Evolutionary conservation across 2,888 invertebrate species (phyloP), one percentile per base, ranked within the genome.

Genomic region (Idaea biselata): DNA sequence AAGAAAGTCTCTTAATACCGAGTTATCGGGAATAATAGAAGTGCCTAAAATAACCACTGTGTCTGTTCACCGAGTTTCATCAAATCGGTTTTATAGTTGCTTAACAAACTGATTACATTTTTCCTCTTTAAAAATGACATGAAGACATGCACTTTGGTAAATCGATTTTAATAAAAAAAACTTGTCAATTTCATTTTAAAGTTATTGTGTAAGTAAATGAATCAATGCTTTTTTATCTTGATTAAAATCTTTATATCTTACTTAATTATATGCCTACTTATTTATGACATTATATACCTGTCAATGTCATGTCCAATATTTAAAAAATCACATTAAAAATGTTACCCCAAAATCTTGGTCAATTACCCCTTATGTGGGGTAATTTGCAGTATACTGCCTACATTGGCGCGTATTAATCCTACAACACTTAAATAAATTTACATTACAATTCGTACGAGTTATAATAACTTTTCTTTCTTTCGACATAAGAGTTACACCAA

Each of bases 331-430:
- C 82, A 84, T 87, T 82, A 82, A 77, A 68, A 75, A 69, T 73
- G 73, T 74, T 75, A 77, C 77, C 78, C 84, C 80, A 75, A 86
- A 84, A 86, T 87, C 83, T 83, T 79, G 75, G 70, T 78, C 83
- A 87, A 89, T 91, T 90, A 89, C 87, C 83, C 78, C 80, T 86
- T 84, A 87, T 84, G 81, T 79, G 44, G 72, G 82, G 84, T 87
- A 89, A 90, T 89, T 88, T 88, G 87, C 86, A 82, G 83, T 73
- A 84, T 82, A 84, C 83, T 84, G 82, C 81, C 84, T 87, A 87
- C 86, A 89, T 85, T 77, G 81, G 74, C 70, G 71, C 67, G 77
- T 83, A 87, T 86, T 84, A 44, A 83, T 81, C 80, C 79, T 70
- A 67, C 69, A 79, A 75, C 72, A 65, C 68, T 44, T 44, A 44